Base-by-base conservation (phyloP, 2,113 vertebrate genomes). In the Picathartes gymnocephalus region DNA sequence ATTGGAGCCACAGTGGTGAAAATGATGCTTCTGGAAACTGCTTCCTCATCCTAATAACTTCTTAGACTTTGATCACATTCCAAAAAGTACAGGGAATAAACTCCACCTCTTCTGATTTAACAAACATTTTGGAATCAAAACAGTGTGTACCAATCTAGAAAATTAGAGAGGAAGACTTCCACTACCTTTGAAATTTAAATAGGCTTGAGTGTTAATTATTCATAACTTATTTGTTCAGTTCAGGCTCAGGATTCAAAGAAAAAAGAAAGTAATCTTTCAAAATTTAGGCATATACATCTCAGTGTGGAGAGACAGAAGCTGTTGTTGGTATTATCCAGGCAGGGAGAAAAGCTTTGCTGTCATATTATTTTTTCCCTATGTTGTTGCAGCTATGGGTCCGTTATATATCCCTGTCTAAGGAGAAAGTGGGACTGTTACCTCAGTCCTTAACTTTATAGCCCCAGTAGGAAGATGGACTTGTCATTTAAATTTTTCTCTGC, bases 161-260 rank as follows among this genome's bases (percentile, higher is more conserved):
- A 93, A 95, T 91, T 76, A 95, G 62, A 86, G 66, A 83, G 13
- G 50, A 95, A 84, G 58, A 69, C 62, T 93, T 96, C 28, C 13
- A 78, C 68, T 81, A 70, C 56, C 79, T 96, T 96, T 97, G 86
- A 96, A 95, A 95, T 95, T 85, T 91, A 93, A 96, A 95, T 77
- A 90, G 47, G 9, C 20, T 92, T 73, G 62, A 73, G 7, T 88
- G 79, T 73, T 94, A 92, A 92, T 96, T 97, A 95, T 96, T 95
- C 80, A 85, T 96, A 77, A 70, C 31, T 90, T 93, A 88, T 79
- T 95, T 92, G 82, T 80, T 93, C 71, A 47, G 24, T 90, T 85
- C 66, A 72, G 37, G 62, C 50, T 86, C 66, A 86, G 16, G 64
- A 79, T 94, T 69, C 30, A 86, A 80, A 80, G 44, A 6, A 71